Conservation (phyloP, 2,888 invertebrate species). For the Callyntrura sp. region DNA sequence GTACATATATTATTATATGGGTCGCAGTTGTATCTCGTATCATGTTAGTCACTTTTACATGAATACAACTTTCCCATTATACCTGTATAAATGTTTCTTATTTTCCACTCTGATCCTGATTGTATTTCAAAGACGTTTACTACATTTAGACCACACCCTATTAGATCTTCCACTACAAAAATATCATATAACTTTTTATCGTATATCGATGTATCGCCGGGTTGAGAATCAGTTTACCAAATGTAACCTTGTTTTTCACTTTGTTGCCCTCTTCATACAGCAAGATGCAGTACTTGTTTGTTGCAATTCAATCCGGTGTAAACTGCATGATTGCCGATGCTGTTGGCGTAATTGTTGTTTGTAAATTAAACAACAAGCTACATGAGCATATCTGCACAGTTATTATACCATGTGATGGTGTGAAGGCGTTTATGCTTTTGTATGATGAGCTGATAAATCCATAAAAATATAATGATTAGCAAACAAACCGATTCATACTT, state of each 20-base stretch:
- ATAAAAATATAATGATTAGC: neutral
- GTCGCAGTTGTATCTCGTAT: neutral
- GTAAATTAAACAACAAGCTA: neutral
- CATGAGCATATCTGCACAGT: neutral
- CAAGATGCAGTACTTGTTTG: slow-evolving; percentile 3
- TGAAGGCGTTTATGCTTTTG: neutral
- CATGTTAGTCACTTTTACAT: neutral
- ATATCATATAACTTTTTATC: neutral
- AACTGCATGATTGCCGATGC: slow-evolving; percentile 32
- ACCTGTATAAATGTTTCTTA: neutral
- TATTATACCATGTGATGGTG: neutral
- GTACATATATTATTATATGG: too few relatives aligned
- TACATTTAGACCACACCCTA: slow-evolving; percentile 57
- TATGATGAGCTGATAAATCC: neutral
- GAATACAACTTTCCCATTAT: neutral
- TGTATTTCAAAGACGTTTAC: slow-evolving; percentile 17
- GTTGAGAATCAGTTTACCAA: too few relatives aligned
- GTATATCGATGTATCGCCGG: too few relatives aligned
- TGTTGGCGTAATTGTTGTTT: slow-evolving; percentile 20
- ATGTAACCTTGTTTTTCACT: slow-evolving; percentile 27
- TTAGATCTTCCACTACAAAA: slow-evolving; percentile 11
- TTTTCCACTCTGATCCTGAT: slow-evolving; percentile 7
- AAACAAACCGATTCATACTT: neutral
- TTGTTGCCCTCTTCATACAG: neutral
- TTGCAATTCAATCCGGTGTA: slow-evolving; percentile 53